Base-by-base conservation (phyloP, 2,113 vertebrate species). In the Protomyctophum bolini region DNA sequence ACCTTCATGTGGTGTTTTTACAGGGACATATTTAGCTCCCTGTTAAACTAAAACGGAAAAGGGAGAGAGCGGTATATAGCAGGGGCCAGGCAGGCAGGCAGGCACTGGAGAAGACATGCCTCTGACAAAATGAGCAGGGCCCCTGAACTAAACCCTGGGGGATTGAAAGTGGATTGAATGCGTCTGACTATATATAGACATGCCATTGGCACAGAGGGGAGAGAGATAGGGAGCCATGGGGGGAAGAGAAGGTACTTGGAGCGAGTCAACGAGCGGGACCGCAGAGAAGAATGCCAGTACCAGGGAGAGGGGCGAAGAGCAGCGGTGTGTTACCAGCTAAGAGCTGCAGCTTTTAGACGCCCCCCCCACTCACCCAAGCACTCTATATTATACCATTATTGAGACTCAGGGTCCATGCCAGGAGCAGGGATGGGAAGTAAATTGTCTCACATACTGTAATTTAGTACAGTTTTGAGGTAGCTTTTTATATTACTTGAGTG, bases 161-260 rank as follows among this genome's bases (percentile, higher is more conserved):
- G 86, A 90, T 88, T 87, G 86, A 82, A 77, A 90, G 83, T 87
- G 85, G 89, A 91, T 87, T 89, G 85, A 91, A 91, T 85, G 86
- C 86, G 85, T 87, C 81, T 83, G 73, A 47, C 72, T 83, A 65
- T 70, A 86, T 84, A 87, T 76, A 86, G 83, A 86, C 75, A 73
- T 69, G 75, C 58, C 10, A 63, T 68, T 68, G 75, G 73, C 70
- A 66, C 68, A 6, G 29, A 9, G 0, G 73, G 77, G 33, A 52
- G 14, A n/a, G 57, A 48, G 73, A 52, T 45, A 11, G 49, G 7
- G 70, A 15, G 70, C 47, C 77, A 29, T n/a, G 51, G 47, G 7
- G 6, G 3, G 62, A 29, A 29, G 46, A 14, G 62, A 9, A 10
- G 41, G 64, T 56, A 69, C 51, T 70, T 46, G 63, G 70, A 79